Conservation (phyloP, 2,888 invertebrate species). For the Oxycera nigricornis region DNA sequence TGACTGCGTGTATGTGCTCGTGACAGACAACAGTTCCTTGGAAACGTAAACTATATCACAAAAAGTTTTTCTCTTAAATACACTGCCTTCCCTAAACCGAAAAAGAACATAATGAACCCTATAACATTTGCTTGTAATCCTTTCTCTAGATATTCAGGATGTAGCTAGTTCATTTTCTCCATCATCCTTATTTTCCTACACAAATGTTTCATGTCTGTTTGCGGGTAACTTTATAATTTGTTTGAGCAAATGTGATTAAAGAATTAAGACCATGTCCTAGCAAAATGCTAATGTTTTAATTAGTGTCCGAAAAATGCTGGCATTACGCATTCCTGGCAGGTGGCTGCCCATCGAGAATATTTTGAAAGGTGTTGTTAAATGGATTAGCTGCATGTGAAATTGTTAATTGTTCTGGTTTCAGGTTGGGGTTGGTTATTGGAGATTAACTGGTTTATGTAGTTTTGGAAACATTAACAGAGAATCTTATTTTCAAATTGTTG, state of each 20-base stretch:
- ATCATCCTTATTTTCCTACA: background rate
- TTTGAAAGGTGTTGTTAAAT: background rate
- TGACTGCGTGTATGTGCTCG: no score
- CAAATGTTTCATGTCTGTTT: background rate
- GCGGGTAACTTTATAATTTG: conserved; percentile 13
- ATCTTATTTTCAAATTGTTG: background rate
- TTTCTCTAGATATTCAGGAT: background rate
- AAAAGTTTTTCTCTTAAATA: no score
- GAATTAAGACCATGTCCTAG: conserved; percentile 3
- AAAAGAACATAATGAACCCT: no score
- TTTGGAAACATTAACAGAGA: background rate
- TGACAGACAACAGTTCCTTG: no score
- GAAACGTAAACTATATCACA: no score
- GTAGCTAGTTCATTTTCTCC: no score
- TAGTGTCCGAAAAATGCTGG: background rate
- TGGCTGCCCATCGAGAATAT: no score
- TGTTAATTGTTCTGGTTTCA: no score
- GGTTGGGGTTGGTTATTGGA: background rate
- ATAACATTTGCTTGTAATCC: no score
- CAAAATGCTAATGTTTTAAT: conserved; percentile 28
- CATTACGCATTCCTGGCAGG: background rate
- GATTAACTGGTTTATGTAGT: background rate
- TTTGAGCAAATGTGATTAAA: conserved; percentile 20
- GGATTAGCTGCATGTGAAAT: background rate
- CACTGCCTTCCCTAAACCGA: no score